Base-by-base conservation (phyloP, 2,888 invertebrate species). In the Drosophila nigritarsus region DNA sequence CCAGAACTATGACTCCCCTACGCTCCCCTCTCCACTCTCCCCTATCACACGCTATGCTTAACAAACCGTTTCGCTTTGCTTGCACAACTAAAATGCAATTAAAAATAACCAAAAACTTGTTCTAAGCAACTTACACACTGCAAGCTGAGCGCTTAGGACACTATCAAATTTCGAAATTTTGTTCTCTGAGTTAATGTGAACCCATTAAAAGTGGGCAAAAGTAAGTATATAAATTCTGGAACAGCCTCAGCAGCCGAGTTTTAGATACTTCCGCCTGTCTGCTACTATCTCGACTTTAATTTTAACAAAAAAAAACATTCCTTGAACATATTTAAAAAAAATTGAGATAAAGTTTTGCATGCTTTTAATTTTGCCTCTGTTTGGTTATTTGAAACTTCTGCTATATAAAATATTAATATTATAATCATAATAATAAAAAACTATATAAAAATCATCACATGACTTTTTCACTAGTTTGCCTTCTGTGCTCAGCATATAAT, bases 301-400 rank as follows among this genome's bases (percentile, higher is more conserved):
- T 24, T 42, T 4, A 63, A 9, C 18, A 40, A 42, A 54, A 36
- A 64, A 55, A 62, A 20, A 64, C 29, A 53, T 38, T 45, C 60
- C 53, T 63, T 54, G 65, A 75, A 75, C 73, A 75, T 65, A 68
- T 69, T 45, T 24, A 24, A 24, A 24, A 24, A 24, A 24, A 24
- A 24, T 24, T 24, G 24, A 24, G 24, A 24, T 24, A 24, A 24
- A 24, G 24, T 24, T 73, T 74, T 75, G 62, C 70, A 72, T 54
- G 27, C 20, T 68, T 76, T 69, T 60, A 49, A n/a, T n/a, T n/a
- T n/a, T n/a, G n/a, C n/a, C n/a, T n/a, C n/a, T n/a, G n/a, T n/a
- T 82, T 79, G 73, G 71, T 82, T 89, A 83, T 84, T 82, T 89
- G 90, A 91, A 91, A 91, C 91, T 89, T 86, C 88, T 76, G 65